Evolutionary conservation across 2,888 invertebrate genomes (phyloP), one percentile per base, ranked within the genome.

Genomic region (Hypomecis atomaria): DNA sequence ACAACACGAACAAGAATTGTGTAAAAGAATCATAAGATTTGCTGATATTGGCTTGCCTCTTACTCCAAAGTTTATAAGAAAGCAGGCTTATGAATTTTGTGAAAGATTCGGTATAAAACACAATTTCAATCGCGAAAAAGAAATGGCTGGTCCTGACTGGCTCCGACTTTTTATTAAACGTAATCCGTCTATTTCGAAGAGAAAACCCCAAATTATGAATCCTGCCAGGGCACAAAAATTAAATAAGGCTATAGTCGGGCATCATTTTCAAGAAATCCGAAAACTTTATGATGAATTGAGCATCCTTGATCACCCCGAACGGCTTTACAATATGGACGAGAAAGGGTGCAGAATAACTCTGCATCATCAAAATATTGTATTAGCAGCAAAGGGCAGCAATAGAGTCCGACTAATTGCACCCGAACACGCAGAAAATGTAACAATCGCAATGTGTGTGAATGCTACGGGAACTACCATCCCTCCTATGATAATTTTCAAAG

Each of bases 381-480:
- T 75, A 13, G 65, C 72, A 7, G 56, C 44, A 60, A 74, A 72
- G 55, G 70, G 70, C 1, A 55, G 23, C 8, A 68, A 64, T n/a
- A 70, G 71, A 57, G 72, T 73, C 5, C 74, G 74, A 57, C 33
- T 66, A 33, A 47, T 71, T 6, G 66, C 69, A 5, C 50, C 58
- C 0, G 74, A 72, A 54, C 73, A 72, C 59, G 73, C 70, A 8
- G 72, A 75, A 69, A 77, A 67, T 47, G 72, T 77, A 0, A 74
- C 72, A 3, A 62, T 74, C 0, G 74, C 63, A 5, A 52, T 49
- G 40, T 75, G 73, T 61, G 71, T 59, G 58, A 56, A 55, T 44
- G 61, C 61, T 13, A 7, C 45, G 5, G 71, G 73, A 4, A 64
- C 13, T 11, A 8, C 70, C 5, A 48, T 73, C 3, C 74, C 75